Conservation (phyloP, 2,888 invertebrate species). For the Chaetoderma sp. region DNA sequence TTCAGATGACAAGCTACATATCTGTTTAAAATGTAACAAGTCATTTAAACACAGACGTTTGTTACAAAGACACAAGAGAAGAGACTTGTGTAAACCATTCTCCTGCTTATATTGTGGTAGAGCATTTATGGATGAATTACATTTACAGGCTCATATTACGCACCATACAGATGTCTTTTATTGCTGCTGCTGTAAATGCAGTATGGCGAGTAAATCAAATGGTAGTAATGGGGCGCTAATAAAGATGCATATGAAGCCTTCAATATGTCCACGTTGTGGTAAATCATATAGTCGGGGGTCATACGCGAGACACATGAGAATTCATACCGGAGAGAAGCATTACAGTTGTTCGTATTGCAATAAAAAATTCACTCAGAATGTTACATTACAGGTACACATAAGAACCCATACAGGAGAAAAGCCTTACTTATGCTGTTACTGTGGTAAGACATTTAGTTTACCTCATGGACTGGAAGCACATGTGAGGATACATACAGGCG, state of each 20-base stretch:
- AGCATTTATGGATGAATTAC: not conserved
- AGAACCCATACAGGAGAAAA: not conserved
- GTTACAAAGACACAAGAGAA: no score
- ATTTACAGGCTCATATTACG: not conserved
- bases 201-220: no score
- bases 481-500: not conserved
- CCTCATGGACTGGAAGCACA: not conserved
- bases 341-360: not conserved
- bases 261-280: no score
- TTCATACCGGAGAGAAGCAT: not conserved
- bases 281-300: not conserved
- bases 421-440: not conserved
- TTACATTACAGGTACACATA: not conserved
- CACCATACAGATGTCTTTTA: not conserved
- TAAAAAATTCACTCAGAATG: not conserved
- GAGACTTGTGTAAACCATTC: not conserved
- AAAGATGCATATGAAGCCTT: no score
- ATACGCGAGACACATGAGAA: not conserved
- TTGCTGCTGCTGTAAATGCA: not conserved
- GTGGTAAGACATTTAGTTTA: not conserved
- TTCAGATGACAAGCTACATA: no score
- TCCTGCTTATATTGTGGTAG: not conserved
- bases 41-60: no score
- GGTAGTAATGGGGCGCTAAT: no score
- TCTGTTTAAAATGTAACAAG: no score